phyloP scores from a whole-genome alignment of 2,797 vertebrate species.

The Gorsachius magnificus region DNA sequence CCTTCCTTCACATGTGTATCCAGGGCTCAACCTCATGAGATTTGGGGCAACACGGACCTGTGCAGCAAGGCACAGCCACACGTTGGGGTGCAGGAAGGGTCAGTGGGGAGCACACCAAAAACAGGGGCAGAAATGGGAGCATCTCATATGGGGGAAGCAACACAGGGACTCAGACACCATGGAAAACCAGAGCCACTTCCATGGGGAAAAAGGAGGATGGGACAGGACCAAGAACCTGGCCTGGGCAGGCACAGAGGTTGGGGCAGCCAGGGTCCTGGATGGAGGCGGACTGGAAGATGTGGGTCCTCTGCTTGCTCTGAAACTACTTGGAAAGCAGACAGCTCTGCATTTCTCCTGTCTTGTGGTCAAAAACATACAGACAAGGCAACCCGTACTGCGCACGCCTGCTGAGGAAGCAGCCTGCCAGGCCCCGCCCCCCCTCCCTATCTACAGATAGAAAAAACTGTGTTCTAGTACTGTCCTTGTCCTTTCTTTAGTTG shows the following conservation, averaged over 20 bases:
- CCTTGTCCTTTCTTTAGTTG: conserved; percentile 39
- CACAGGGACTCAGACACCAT: accelerated
- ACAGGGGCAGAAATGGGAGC: not conserved
- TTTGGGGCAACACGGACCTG: accelerated
- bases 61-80: not conserved
- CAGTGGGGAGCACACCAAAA: not conserved
- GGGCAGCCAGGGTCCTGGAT: not conserved
- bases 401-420: not conserved
- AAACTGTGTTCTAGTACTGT: not conserved
- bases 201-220: not conserved
- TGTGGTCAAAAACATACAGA: not conserved
- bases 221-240: not conserved
- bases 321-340: not conserved
- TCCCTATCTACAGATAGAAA: not conserved
- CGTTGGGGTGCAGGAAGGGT: not conserved
- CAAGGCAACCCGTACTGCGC: accelerated
- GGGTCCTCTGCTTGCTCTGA: not conserved
- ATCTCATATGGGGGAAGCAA: not conserved
- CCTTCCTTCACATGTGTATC: not conserved
- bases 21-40: accelerated
- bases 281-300: not conserved
- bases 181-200: not conserved
- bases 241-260: not conserved
- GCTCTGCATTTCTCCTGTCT: not conserved
- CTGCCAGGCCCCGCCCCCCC: too few species aligned